Percentiles rank a stretch among this genome's conserved stretches.
phyloP scores from a whole-genome alignment of 2,888 invertebrate species.

The Drosophila longiperda region DNA sequence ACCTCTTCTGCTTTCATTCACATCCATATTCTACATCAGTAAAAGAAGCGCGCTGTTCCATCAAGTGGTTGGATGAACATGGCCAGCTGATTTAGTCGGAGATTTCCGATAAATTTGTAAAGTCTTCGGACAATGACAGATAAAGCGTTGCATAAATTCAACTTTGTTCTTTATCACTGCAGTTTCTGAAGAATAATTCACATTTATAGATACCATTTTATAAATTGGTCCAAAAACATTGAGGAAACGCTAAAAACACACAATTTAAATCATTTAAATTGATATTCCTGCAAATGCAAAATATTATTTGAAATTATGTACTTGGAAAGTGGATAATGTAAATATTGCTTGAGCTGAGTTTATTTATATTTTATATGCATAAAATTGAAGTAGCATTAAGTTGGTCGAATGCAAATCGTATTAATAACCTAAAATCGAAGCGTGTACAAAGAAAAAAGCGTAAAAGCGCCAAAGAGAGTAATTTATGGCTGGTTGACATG shows the following conservation, averaged over 20 bases:
- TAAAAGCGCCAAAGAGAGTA: slow-evolving; percentile 1
- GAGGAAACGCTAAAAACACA: background rate
- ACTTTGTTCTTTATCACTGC: too few species aligned
- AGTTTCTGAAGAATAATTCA: too few species aligned
- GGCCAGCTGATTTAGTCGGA: background rate
- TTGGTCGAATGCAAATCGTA: background rate
- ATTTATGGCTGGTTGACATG: slow-evolving; percentile 23
- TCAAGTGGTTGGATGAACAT: background rate
- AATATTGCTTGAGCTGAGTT: background rate
- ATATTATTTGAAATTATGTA: background rate
- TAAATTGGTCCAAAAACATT: too few species aligned
- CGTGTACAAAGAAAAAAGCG: background rate
- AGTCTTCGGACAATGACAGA: background rate
- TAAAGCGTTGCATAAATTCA: too few species aligned
- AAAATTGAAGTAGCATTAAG: too few species aligned
- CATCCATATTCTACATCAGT: background rate
- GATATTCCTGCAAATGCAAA: background rate
- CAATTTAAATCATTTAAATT: background rate
- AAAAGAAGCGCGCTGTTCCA: background rate
- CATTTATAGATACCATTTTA: background rate
- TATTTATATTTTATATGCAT: too few species aligned
- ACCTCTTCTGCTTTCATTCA: background rate
- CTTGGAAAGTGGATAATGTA: background rate
- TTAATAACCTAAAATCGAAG: background rate
- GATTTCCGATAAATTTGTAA: background rate